A percentile compares a stretch with the other conserved stretches of the same genome.
phyloP scores from a whole-genome alignment of 1,140 invertebrate species.

The Zaprionus nigranus region DNA sequence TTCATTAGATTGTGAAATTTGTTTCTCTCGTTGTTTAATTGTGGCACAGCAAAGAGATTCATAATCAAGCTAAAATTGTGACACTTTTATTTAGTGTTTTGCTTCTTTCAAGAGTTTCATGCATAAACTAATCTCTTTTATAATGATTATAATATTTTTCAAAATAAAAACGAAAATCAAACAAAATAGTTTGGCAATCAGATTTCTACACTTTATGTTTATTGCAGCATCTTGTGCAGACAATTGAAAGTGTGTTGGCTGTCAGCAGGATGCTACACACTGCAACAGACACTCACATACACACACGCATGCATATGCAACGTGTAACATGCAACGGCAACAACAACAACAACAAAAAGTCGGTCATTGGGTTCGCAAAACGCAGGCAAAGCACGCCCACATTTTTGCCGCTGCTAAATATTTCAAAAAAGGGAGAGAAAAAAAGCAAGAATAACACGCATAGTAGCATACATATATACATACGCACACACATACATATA shows the following conservation, averaged over 20 bases:
- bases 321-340: background rate
- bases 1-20: conserved; percentile 77
- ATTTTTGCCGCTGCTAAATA: conserved; percentile 65
- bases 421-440: conserved; percentile 37
- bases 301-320: conserved; percentile 5
- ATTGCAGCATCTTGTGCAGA: conserved; percentile 42
- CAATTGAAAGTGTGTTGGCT: conserved; percentile 69
- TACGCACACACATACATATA: background rate
- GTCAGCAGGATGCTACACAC: conserved; percentile 24
- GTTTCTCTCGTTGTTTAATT: conserved; percentile 40
- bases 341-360: conserved; percentile 53
- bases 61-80: conserved; percentile 14
- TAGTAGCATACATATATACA: conserved; percentile 24
- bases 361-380: conserved; percentile 75
- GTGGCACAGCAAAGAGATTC: conserved; percentile 4
- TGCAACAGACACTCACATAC: conserved; percentile 11
- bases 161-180: background rate
- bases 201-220: conserved; percentile 32
- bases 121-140: conserved; percentile 9
- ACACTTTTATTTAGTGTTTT: background rate
- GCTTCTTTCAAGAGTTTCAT: background rate
- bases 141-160: background rate
- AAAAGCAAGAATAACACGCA: conserved; percentile 43
- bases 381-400: conserved; percentile 55
- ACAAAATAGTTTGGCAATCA: conserved; percentile 3